Evolutionary conservation across 1,140 invertebrate genomes (phyloP).

Genomic region (Sitobion miscanthi): DNA sequence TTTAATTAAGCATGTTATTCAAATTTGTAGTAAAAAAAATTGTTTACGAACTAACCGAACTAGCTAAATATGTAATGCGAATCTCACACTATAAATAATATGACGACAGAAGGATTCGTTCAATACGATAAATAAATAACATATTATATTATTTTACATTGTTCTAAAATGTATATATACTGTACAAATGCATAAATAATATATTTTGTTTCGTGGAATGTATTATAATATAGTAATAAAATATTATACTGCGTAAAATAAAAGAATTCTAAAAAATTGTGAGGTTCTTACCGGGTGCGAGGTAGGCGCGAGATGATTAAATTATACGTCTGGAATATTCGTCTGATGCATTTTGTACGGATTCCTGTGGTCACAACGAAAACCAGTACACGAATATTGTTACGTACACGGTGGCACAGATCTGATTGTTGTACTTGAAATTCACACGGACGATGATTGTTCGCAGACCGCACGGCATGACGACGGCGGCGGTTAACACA

Average conservation of each 20-base stretch:
- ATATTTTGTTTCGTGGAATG: neutral
- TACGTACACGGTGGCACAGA: neutral
- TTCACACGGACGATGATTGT: neutral
- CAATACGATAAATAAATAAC: neutral
- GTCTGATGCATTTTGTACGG: neutral
- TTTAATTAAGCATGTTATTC: neutral
- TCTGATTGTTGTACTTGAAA: neutral
- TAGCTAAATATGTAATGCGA: neutral
- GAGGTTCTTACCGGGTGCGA: neutral
- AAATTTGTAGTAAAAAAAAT: neutral
- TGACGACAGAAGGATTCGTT: neutral
- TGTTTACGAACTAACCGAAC: neutral
- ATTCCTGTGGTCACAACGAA: neutral
- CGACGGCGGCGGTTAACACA: too few species aligned
- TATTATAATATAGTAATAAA: too few species aligned
- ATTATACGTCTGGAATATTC: neutral
- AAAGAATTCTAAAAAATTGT: neutral
- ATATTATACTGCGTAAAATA: neutral
- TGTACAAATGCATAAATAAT: neutral
- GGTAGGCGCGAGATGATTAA: neutral
- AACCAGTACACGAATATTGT: neutral
- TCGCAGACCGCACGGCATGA: neutral
- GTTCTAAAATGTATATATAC: neutral
- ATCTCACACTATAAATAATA: neutral
- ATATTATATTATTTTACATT: constrained; percentile 14